Percentiles rank a stretch among this genome's conserved stretches.
Evolutionary conservation across 2,888 invertebrate genomes (phyloP).

Genomic region (Bursaphelenchus okinawaensis): DNA sequence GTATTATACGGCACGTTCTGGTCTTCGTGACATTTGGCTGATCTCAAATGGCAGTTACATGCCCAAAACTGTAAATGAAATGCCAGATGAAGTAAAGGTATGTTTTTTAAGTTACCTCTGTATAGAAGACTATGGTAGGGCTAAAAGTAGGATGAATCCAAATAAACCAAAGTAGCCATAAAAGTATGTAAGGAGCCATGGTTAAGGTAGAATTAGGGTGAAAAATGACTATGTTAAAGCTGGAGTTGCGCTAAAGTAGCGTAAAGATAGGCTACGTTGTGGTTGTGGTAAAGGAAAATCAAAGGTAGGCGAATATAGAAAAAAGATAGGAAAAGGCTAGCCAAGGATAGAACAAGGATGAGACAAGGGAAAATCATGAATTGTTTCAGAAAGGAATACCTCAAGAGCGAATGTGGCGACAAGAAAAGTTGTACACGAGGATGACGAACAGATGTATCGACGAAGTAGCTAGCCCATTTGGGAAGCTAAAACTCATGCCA

Average conservation of each 20-base stretch:
- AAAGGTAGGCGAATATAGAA: too few relatives aligned
- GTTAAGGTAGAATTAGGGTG: too few relatives aligned
- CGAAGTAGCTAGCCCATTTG: constrained; percentile 44
- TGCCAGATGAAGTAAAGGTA: constrained; percentile 31
- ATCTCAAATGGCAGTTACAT: constrained; percentile 51
- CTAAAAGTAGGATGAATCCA: too few relatives aligned
- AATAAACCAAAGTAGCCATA: too few relatives aligned
- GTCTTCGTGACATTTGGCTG: constrained; percentile 41
- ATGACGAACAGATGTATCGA: constrained; percentile 52
- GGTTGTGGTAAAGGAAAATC: too few relatives aligned
- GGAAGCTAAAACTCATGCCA: constrained; percentile 35
- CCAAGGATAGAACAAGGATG: too few relatives aligned
- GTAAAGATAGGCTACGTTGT: too few relatives aligned
- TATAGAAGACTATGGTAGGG: not conserved
- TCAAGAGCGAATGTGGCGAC: constrained; percentile 47
- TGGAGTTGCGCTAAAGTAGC: too few relatives aligned
- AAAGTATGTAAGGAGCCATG: too few relatives aligned
- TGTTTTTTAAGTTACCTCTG: not conserved
- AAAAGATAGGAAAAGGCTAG: too few relatives aligned
- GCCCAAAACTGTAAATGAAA: constrained; percentile 44
- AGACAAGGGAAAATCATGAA: not conserved
- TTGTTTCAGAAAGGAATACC: constrained; percentile 35
- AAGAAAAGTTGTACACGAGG: constrained; percentile 49
- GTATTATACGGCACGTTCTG: constrained; percentile 39
- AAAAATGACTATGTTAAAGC: too few relatives aligned